These are phyloP conservation scores for Asteroscopus sphinx DNA, from an alignment of 2,888 invertebrate species.

Conservation along the genomic window DNA sequence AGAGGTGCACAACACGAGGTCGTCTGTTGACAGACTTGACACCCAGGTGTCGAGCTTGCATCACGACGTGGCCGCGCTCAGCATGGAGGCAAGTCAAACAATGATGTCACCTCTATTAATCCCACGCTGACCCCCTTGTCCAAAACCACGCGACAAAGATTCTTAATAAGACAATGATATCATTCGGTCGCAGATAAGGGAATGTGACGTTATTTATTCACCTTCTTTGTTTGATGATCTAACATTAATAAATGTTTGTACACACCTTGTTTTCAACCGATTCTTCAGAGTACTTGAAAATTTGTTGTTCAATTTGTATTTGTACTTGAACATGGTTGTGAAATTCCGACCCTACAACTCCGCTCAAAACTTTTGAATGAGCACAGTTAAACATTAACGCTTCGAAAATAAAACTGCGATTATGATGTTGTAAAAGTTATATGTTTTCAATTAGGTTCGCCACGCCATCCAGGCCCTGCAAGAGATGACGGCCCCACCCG, in stretches of 20 bases:
- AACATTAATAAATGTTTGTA: constrained; percentile 9
- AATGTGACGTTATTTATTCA: constrained; percentile 22
- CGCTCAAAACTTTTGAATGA: constrained; percentile 27
- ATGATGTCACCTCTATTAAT: constrained; percentile 39
- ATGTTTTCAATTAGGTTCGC: constrained; percentile 89
- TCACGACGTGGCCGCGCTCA: constrained; percentile 95
- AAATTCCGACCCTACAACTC: constrained; percentile 13
- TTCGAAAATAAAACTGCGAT: constrained; percentile 6
- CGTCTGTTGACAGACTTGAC: constrained; percentile 93
- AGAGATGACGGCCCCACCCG: constrained; percentile 93
- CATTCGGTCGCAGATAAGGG: constrained; percentile 47
- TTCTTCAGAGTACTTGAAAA: constrained; percentile 3
- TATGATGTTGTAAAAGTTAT: neutral
- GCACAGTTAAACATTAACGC: constrained; percentile 21
- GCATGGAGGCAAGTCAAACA: constrained; percentile 92
- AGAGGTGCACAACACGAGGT: constrained; percentile 87
- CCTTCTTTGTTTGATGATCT: constrained; percentile 8
- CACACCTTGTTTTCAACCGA: constrained; percentile 5
- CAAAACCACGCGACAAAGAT: constrained; percentile 28
- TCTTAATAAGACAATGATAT: constrained; percentile 51
- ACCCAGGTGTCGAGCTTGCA: constrained; percentile 95
- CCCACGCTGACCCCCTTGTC: constrained; percentile 21
- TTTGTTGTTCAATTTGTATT: neutral
- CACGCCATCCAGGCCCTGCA: constrained; percentile 95
- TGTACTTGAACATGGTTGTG: constrained; percentile 24